Evolutionary conservation across 2,888 invertebrate genomes (phyloP), one percentile per base, ranked within the genome.

Genomic region (Rhodophaea formosa): DNA sequence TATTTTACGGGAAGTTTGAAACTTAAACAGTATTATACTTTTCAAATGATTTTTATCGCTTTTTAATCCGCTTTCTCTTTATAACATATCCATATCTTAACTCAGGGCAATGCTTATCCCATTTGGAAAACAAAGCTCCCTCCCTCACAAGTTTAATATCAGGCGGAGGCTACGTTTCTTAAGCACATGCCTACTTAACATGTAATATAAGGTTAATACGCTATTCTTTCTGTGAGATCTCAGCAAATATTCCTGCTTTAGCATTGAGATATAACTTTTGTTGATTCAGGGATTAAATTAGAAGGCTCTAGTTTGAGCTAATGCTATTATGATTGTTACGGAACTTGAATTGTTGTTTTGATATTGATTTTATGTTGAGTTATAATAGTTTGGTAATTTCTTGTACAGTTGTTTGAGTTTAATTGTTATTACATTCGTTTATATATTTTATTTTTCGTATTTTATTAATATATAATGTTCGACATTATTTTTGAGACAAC

Each of bases 111-210:
- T 51, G 17, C 23, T 46, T 46, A 51, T 51, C 51, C 51, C 35
- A 51, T 35, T 51, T 51, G 35, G 51, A 35, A 51, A 51, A 51
- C 51, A 51, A 32, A 35, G 51, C 39, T 35, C 35, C 35, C 51
- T 51, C 51, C 6, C 51, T 39, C 17, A 51, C 51, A 39, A 51
- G 51, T 70, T 70, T 69, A 56, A 56, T 56, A 56, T 56, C 42
- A 29, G 14, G 35, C 44, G 47, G 42, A 56, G 29, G 49, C 45
- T 45, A 32, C 56, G 42, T 52, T 52, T 43, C 43, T 45, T 57
- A 52, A 57, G 23, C 52, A 57, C 29, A 29, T 39, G 32, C 30
- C 30, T 49, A 14, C 56, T 42, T 42, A 47, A 56, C 56, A 56
- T 56, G 15, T 47, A 23, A 47, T 55, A 55, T 55, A 55, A 55